Conservation (phyloP, 2,797 vertebrate species). For the Falco peregrinus region DNA sequence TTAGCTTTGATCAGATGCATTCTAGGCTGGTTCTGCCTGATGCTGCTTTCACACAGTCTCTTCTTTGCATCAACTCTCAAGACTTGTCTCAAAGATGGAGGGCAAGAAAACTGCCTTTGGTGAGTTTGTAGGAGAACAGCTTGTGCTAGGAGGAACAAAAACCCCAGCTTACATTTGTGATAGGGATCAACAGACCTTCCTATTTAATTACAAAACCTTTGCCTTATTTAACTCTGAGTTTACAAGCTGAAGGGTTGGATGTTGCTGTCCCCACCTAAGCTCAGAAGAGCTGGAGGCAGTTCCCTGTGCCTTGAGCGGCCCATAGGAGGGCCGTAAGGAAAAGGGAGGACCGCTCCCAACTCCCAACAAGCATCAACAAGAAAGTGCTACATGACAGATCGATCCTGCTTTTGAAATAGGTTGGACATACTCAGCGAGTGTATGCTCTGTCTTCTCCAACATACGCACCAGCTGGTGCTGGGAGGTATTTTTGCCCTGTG, state of each 20-base stretch:
- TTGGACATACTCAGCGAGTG: fast-evolving
- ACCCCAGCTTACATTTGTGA: not conserved
- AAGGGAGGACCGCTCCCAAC: not conserved
- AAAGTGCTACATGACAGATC: fast-evolving
- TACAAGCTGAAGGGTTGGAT: not conserved
- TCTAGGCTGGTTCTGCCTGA: not conserved
- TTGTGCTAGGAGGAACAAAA: not conserved
- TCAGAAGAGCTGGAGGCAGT: not conserved
- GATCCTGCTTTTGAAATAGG: not conserved
- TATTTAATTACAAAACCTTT: not conserved
- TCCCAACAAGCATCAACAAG: not conserved
- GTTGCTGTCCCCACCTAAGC: fast-evolving
- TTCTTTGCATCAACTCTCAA: not conserved
- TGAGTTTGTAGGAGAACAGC: not conserved
- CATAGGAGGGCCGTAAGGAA: not conserved
- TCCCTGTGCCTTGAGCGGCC: not conserved
- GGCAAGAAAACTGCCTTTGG: not conserved
- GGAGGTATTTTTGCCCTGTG: fast-evolving
- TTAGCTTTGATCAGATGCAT: not conserved
- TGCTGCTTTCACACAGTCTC: not conserved
- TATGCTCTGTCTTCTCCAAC: fast-evolving
- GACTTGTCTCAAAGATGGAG: not conserved
- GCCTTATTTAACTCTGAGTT: not conserved
- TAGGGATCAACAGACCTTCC: not conserved
- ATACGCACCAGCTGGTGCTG: fast-evolving